Evolutionary conservation across 2,113 vertebrate species (phyloP).

Genomic region (Mola mola): DNA sequence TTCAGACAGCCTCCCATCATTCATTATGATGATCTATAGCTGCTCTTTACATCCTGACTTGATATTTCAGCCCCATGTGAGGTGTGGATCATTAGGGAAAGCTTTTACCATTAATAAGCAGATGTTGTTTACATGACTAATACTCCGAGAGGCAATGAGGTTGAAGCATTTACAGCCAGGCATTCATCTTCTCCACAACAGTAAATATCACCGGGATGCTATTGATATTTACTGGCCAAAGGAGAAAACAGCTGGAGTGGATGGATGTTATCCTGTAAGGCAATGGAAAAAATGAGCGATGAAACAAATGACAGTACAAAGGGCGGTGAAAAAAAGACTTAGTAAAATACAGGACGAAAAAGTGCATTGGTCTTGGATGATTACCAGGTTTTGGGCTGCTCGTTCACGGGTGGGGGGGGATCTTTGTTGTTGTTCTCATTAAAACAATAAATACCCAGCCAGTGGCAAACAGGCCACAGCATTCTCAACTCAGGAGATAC

Average conservation of each 20-base stretch:
- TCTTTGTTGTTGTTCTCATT: slow-evolving; percentile 50
- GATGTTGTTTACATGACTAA: slow-evolving; percentile 79
- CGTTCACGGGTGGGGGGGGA: slow-evolving; percentile 44
- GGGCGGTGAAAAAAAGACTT: neutral
- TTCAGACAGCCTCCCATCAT: slow-evolving; percentile 68
- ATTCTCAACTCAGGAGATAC: slow-evolving; percentile 40
- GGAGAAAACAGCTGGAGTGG: slow-evolving; percentile 31
- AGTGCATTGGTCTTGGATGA: neutral
- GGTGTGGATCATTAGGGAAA: slow-evolving; percentile 80
- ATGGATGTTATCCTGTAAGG: slow-evolving; percentile 33
- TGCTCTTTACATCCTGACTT: slow-evolving; percentile 76
- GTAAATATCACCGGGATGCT: slow-evolving; percentile 73
- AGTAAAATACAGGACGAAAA: neutral
- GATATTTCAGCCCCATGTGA: slow-evolving; percentile 79
- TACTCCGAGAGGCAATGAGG: slow-evolving; percentile 75
- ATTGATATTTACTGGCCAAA: slow-evolving; percentile 62
- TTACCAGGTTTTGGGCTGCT: neutral
- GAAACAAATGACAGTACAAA: neutral
- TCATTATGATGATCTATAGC: slow-evolving; percentile 78
- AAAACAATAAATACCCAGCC: slow-evolving; percentile 63
- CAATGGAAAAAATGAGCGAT: neutral
- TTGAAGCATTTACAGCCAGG: slow-evolving; percentile 68
- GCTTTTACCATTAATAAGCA: slow-evolving; percentile 80
- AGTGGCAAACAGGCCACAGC: slow-evolving; percentile 41
- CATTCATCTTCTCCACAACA: slow-evolving; percentile 77